These are phyloP conservation scores for Apteryx owenii DNA, from an alignment of 2,113 vertebrate species.

Conservation along the genomic window DNA sequence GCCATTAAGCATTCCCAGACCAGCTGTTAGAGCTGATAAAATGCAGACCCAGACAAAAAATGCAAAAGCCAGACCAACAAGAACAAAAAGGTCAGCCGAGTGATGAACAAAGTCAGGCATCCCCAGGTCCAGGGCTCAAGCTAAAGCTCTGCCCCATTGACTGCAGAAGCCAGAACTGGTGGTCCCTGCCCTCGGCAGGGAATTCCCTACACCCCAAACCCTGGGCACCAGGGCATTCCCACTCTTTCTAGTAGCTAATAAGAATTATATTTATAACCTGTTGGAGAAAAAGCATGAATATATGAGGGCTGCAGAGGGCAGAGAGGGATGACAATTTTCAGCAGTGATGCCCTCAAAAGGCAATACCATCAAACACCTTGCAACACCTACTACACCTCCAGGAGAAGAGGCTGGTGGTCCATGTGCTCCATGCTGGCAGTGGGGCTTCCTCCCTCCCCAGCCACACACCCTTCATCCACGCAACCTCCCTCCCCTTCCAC, in stretches of 20 bases:
- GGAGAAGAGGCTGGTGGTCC: neutral
- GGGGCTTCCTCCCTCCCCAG: neutral
- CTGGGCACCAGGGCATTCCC: too few relatives aligned
- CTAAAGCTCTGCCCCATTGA: neutral
- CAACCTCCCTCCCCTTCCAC: too few relatives aligned
- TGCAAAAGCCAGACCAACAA: neutral
- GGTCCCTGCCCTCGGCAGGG: fast-evolving
- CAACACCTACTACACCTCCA: neutral
- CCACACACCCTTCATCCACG: too few relatives aligned
- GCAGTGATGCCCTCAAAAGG: fast-evolving
- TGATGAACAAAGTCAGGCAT: neutral
- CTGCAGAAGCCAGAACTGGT: neutral
- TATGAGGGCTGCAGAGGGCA: fast-evolving
- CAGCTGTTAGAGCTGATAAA: neutral
- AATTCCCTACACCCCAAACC: fast-evolving
- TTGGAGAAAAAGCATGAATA: neutral
- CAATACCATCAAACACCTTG: neutral
- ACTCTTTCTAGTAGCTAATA: fast-evolving
- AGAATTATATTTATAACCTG: neutral
- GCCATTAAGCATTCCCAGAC: constrained; percentile 11
- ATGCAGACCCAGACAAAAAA: neutral
- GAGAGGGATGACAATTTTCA: neutral
- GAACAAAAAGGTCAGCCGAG: neutral
- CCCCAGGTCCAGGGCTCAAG: neutral
- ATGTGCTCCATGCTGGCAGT: neutral